Base-by-base conservation (phyloP, 2,113 vertebrate species). In the Genyomyrus donnyi region DNA sequence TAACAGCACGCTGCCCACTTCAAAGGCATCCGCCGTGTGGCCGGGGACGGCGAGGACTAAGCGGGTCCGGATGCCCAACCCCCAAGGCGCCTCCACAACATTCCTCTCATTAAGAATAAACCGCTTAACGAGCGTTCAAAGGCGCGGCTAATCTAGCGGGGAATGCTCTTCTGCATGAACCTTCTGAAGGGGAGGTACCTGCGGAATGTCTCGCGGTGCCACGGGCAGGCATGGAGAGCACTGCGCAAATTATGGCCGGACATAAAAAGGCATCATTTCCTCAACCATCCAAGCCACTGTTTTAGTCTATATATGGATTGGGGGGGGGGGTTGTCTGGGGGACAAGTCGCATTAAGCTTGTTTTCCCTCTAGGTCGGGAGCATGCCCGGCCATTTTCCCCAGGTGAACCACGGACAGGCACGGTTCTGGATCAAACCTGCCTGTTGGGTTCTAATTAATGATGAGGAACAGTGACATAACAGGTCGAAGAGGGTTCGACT, bases 1-100 rank as follows among this genome's bases (percentile, higher is more conserved):
- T 48, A 86, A 50, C 84, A 86, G 84, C 45, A 17, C 11, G 84
- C 24, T n/a, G 84, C 21, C 84, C 84, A 86, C n/a, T 86, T 86
- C 19, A 86, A 86, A 86, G 45, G 21, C 84, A 11, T 86, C n/a
- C 48, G 24, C 9, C 84, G 45, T 27, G 24, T 49, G 84, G 2
- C 84, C 19, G 24, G 45, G 48, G 45, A 50, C 2, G 21, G 24
- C 13, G 24, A 27, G 46, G 45, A 31, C 62, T 27, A 31, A 27
- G 62, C 62, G 13, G 62, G 48, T 48, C 84, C 11, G 48, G 48
- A 49, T 27, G 45, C 84, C 11, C 48, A 48, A 48, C 17, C 24
- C 48, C 84, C 84, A 50, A 50, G 24, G 45, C 3, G 5, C 46
- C 84, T 50, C 45, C 8, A 85, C 48, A 50, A 50, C 84, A n/a